These are phyloP conservation scores for Sebastes hubbsi DNA, from an alignment of 2,797 vertebrate species.

Conservation along the genomic window DNA sequence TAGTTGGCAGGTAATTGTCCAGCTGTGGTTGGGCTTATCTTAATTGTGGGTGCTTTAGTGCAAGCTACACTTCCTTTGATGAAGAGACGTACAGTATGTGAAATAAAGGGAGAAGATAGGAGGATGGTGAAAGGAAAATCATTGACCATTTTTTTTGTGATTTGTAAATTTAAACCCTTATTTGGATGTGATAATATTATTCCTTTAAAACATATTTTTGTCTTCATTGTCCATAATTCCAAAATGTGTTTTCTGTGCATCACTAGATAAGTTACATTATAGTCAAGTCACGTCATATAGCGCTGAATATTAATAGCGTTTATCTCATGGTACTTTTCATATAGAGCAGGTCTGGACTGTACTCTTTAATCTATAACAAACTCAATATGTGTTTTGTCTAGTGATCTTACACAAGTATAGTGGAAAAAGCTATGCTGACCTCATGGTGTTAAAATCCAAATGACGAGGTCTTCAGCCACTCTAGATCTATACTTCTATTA, in stretches of 20 bases:
- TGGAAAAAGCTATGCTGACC: constrained; percentile 52
- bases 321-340: not conserved
- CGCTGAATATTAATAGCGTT: not conserved
- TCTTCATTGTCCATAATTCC: not conserved
- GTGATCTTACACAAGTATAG: constrained; percentile 26
- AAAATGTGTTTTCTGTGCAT: not conserved
- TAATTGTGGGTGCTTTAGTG: constrained; percentile 81
- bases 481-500: constrained; percentile 74
- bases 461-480: constrained; percentile 35
- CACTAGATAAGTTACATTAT: constrained; percentile 1
- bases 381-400: constrained; percentile 24
- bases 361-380: not conserved
- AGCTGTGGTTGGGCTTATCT: constrained; percentile 80
- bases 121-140: constrained; percentile 30
- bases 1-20: constrained; percentile 85
- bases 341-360: not conserved
- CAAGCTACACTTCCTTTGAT: constrained; percentile 73
- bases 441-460: constrained; percentile 62
- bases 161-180: not conserved
- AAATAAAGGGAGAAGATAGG: constrained; percentile 48
- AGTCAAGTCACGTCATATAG: not conserved
- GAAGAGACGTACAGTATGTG: constrained; percentile 63
- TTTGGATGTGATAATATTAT: not conserved
- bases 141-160: constrained; percentile 9
- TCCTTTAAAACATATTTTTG: not conserved